Conservation (phyloP, 2,113 vertebrate genomes). For the Istiophorus platypterus region DNA sequence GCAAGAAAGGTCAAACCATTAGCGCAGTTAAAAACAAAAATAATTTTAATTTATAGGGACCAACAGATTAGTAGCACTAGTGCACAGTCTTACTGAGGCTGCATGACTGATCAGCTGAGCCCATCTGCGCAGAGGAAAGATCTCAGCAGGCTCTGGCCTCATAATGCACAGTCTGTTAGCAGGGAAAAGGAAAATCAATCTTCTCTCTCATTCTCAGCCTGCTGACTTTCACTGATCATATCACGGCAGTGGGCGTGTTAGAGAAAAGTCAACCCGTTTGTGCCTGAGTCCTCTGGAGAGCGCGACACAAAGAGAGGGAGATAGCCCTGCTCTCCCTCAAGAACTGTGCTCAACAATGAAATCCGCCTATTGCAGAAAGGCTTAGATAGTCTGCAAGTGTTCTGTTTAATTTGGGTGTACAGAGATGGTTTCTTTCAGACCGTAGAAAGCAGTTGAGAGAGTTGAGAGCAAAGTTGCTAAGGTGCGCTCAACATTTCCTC, state of each 20-base stretch:
- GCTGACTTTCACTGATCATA: slow-evolving; percentile 66
- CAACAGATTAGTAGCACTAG: background rate
- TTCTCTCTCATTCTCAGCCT: slow-evolving; percentile 62
- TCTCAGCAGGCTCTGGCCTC: slow-evolving; percentile 54
- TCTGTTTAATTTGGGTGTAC: background rate
- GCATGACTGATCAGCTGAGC: slow-evolving; percentile 32
- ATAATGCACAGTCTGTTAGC: slow-evolving; percentile 35
- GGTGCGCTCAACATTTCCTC: slow-evolving; percentile 7
- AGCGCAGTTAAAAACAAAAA: background rate
- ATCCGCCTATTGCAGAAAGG: slow-evolving; percentile 9
- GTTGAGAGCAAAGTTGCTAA: slow-evolving; percentile 22
- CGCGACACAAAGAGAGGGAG: slow-evolving; percentile 14
- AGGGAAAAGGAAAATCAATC: slow-evolving; percentile 58
- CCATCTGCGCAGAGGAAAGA: slow-evolving; percentile 48
- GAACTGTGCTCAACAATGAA: slow-evolving; percentile 31
- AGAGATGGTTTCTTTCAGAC: slow-evolving; percentile 5
- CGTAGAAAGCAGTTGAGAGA: slow-evolving; percentile 17
- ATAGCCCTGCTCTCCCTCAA: slow-evolving; percentile 24
- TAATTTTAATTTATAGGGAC: background rate
- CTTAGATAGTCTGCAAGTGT: background rate
- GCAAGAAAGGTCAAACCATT: background rate
- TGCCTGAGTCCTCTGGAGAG: slow-evolving; percentile 44
- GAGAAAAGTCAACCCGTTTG: slow-evolving; percentile 67
- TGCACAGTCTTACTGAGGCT: background rate
- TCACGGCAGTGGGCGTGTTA: slow-evolving; percentile 62